Evolutionary conservation across 2,797 vertebrate genomes (phyloP), one percentile per base, ranked within the genome.

Genomic region (Peromyscus eremicus): DNA sequence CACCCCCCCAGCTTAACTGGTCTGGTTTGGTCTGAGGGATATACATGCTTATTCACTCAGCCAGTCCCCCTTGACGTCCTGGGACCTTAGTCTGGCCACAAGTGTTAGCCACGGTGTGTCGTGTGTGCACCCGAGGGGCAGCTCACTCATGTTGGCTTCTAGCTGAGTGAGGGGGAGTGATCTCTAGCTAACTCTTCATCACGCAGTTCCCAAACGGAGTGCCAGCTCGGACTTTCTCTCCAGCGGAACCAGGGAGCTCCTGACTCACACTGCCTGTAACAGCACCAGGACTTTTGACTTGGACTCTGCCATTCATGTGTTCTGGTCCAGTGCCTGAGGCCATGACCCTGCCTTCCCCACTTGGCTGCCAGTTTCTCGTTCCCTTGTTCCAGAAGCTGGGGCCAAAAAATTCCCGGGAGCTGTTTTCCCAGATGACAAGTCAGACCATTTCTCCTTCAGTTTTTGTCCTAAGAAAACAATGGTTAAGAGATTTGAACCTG

Each of bases 381-480:
- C 66, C 73, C 75, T 76, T 81, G 64, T 68, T 70, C 37, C 55
- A 49, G 57, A 64, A 89, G n/a, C 19, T 25, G 43, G 79, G 40
- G 57, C 73, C 83, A 70, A 7, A 37, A n/a, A 43, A 83, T 81
- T 89, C 66, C 43, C 71, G 10, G 37, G 75, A 91, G 43, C 88
- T 76, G 25, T 93, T 95, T 92, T 68, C 76, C 64, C 80, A 62
- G 75, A 57, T 83, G 40, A 37, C 19, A 5, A 10, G 4, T 90
- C 91, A 90, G 84, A 73, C 37, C 40, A 11, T 64, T 82, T 79
- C 62, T 92, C 55, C 79, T 52, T 21, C 77, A 40, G 73, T 43
- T 19, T 83, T 86, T 95, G 73, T 86, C 62, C 23, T 88, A 29
- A 25, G 89, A 62, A 91, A 89, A 87, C 71, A n/a, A n/a, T 32